Evolutionary conservation across 2,888 invertebrate species (phyloP).

Genomic region (Tenthredo amoena): DNA sequence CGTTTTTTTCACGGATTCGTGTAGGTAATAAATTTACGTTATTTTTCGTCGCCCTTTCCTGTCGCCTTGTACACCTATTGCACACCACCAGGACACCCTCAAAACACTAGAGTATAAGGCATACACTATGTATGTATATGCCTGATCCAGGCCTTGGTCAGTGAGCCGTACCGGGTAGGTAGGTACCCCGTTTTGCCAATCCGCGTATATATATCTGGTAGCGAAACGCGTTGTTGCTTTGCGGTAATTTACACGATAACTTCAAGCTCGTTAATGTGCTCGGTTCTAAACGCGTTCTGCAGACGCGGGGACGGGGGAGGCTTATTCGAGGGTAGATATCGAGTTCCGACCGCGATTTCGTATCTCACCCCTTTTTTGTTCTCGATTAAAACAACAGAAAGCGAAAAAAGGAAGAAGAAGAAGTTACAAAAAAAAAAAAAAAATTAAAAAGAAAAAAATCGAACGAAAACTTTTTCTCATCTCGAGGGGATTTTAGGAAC

Average conservation of each 20-base stretch:
- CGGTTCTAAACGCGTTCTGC: not conserved
- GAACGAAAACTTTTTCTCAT: not conserved
- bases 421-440: no score
- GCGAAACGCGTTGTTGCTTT: not conserved
- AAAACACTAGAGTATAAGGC: not conserved
- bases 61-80: not conserved
- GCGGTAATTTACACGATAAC: not conserved
- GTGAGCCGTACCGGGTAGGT: not conserved
- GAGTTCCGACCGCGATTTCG: not conserved
- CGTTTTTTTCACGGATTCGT: constrained; percentile 56
- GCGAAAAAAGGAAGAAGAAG: not conserved
- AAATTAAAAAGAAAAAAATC: not conserved
- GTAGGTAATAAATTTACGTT: constrained; percentile 35
- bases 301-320: not conserved
- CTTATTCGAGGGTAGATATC: constrained; percentile 15
- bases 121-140: no score
- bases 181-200: not conserved
- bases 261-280: not conserved
- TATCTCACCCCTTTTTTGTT: not conserved
- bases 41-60: constrained; percentile 40
- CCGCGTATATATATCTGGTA: not conserved
- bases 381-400: not conserved
- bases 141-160: constrained; percentile 11
- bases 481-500: not conserved
- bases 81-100: not conserved